Evolutionary conservation across 1,140 invertebrate genomes (phyloP).

Genomic region (Lepidotrigona ventralis): DNA sequence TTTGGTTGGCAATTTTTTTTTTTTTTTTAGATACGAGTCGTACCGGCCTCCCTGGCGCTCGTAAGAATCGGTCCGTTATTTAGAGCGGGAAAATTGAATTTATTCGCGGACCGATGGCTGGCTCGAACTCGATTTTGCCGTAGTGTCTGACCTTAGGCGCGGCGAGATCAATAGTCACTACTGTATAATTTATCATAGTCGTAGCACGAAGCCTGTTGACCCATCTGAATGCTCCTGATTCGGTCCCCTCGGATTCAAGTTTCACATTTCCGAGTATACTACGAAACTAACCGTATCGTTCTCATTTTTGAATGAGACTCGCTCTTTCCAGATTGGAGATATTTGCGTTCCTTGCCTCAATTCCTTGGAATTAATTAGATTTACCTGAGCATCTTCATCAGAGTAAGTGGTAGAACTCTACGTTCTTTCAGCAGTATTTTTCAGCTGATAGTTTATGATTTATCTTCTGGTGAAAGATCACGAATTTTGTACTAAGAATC

Average conservation of each 20-base stretch:
- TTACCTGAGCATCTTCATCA: background rate
- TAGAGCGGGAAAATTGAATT: constrained; percentile 67
- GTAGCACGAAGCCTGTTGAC: constrained; percentile 57
- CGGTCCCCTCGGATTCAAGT: background rate
- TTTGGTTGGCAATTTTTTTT: background rate
- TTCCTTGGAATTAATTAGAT: background rate
- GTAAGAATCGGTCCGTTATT: constrained; percentile 52
- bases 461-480: background rate
- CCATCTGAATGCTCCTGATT: constrained; percentile 12
- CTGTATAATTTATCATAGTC: constrained; percentile 76
- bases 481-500: background rate
- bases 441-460: background rate
- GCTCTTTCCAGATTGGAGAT: background rate
- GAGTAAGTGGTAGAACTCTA: background rate
- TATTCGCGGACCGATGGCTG: constrained; percentile 53
- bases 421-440: background rate
- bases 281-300: background rate
- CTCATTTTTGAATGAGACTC: too few species aligned
- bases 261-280: background rate
- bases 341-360: background rate
- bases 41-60: background rate
- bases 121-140: constrained; percentile 64
- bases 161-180: constrained; percentile 73
- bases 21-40: background rate
- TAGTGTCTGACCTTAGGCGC: constrained; percentile 74